phyloP scores from a whole-genome alignment of 2,888 invertebrate genomes.

The Atrina japonica region DNA sequence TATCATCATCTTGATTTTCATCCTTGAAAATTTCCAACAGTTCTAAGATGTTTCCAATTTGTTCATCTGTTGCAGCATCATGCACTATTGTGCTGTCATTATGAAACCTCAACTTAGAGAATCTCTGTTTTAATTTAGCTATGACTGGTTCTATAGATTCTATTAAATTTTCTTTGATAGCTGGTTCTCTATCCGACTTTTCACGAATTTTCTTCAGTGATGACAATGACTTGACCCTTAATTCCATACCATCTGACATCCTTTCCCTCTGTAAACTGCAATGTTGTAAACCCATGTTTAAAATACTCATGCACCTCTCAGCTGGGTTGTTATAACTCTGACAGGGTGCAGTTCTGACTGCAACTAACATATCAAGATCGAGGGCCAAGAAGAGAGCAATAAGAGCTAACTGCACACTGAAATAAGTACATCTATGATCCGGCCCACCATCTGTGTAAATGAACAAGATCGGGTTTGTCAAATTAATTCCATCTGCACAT shows the following conservation, averaged over 20 bases:
- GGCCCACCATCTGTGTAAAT: slow-evolving; percentile 50
- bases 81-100: slow-evolving; percentile 16
- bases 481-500: slow-evolving; percentile 27
- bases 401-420: slow-evolving; percentile 32
- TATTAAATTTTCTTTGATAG: slow-evolving; percentile 12
- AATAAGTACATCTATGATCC: slow-evolving; percentile 34
- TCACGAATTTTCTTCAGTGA: slow-evolving; percentile 15
- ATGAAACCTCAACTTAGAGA: slow-evolving; percentile 23
- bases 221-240: slow-evolving; percentile 2
- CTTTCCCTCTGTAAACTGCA: slow-evolving; percentile 12
- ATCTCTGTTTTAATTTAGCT: slow-evolving; percentile 9
- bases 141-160: slow-evolving; percentile 10
- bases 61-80: slow-evolving; percentile 16
- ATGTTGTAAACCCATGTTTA: slow-evolving; percentile 46
- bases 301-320: slow-evolving; percentile 44
- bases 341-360: slow-evolving; percentile 41
- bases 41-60: slow-evolving; percentile 5
- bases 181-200: background rate
- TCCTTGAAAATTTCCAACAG: background rate
- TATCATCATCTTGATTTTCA: background rate
- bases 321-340: slow-evolving; percentile 46
- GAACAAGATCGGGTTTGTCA: slow-evolving; percentile 28
- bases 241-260: slow-evolving; percentile 20
- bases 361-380: slow-evolving; percentile 45
- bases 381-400: slow-evolving; percentile 36